Evolutionary conservation across 2,797 vertebrate species (phyloP).

Genomic region (Cynodonichthys magdalenae): DNA sequence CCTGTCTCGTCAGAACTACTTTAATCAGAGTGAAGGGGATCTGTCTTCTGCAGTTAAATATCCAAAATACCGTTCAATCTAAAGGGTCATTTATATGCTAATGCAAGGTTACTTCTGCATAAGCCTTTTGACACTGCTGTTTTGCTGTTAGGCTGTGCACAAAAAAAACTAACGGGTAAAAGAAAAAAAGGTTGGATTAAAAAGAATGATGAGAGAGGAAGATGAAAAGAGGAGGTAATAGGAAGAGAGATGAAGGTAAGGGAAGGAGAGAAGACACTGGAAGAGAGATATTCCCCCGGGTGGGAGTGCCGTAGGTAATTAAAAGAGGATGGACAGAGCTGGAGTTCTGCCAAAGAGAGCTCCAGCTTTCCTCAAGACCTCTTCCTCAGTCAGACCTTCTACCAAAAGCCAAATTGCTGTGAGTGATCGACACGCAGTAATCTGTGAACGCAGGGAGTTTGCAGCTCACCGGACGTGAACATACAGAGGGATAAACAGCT

Average conservation of each 20-base stretch:
- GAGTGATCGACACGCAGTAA: slow-evolving; percentile 50
- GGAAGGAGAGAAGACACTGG: slow-evolving; percentile 48
- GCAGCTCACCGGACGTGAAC: slow-evolving; percentile 38
- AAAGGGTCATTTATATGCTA: slow-evolving; percentile 85
- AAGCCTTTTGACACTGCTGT: slow-evolving; percentile 62
- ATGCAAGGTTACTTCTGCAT: slow-evolving; percentile 78
- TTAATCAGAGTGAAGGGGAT: slow-evolving; percentile 75
- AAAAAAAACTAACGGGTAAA: background rate
- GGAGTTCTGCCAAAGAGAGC: slow-evolving; percentile 71
- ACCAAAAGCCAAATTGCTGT: slow-evolving; percentile 61
- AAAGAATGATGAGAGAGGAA: slow-evolving; percentile 26
- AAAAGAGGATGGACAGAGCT: slow-evolving; percentile 79
- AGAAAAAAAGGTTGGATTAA: slow-evolving; percentile 20
- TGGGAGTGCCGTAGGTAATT: slow-evolving; percentile 77
- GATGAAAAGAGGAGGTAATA: slow-evolving; percentile 32
- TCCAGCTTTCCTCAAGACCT: slow-evolving; percentile 68
- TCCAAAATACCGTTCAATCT: slow-evolving; percentile 82
- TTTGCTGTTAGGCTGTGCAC: slow-evolving; percentile 49
- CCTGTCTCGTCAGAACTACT: slow-evolving; percentile 60
- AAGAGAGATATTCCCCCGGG: slow-evolving; percentile 67
- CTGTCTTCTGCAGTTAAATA: slow-evolving; percentile 78
- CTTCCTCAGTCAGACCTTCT: slow-evolving; percentile 66
- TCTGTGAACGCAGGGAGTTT: slow-evolving; percentile 48
- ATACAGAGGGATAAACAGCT: slow-evolving; percentile 15
- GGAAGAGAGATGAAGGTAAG: slow-evolving; percentile 42